phyloP scores from a whole-genome alignment of 2,797 vertebrate genomes.

The Enteromius trimaculatus region DNA sequence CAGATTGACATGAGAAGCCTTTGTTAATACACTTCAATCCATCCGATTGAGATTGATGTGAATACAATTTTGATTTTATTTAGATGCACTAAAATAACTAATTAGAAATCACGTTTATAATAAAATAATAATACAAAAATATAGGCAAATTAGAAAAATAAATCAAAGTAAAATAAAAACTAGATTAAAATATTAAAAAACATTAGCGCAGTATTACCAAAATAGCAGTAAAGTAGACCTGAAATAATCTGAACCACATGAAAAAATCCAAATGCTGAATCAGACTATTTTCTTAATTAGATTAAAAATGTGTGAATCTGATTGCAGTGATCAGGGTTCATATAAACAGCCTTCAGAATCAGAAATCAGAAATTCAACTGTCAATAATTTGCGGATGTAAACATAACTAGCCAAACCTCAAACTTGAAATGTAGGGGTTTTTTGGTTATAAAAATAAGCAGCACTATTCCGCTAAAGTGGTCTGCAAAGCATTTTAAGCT shows the following conservation, averaged over 20 bases:
- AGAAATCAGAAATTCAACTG: neutral
- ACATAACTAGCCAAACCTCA: neutral
- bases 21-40: neutral
- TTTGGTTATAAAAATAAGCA: neutral
- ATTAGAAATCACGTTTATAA: neutral
- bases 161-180: neutral
- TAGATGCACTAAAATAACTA: neutral
- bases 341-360: neutral
- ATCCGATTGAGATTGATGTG: neutral
- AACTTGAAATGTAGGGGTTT: neutral
- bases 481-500: constrained; percentile 5
- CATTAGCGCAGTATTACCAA: neutral
- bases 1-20: too few species aligned
- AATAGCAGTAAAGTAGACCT: neutral
- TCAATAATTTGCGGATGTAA: neutral
- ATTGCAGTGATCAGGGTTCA: neutral
- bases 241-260: neutral
- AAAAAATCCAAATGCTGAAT: neutral
- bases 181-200: neutral
- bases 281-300: neutral
- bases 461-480: neutral
- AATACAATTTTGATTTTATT: neutral
- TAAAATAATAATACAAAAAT: neutral
- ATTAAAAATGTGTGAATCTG: neutral
- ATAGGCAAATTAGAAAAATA: neutral